A percentile compares a stretch with the other conserved stretches of the same genome.
Conservation (phyloP, 2,797 vertebrate genomes). For the Echiichthys vipera region DNA sequence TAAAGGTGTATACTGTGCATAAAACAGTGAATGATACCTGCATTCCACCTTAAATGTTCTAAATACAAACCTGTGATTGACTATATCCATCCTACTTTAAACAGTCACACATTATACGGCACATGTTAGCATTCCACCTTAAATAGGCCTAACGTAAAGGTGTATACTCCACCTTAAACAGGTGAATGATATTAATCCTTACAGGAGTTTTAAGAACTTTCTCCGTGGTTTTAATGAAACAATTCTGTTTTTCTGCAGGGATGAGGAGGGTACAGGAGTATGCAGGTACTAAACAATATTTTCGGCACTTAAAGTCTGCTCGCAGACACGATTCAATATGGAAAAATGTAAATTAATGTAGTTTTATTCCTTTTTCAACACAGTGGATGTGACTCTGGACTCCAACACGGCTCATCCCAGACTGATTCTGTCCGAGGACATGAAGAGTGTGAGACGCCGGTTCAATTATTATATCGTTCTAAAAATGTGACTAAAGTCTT, state of each 20-base stretch:
- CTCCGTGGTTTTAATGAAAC: neutral
- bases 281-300: slow-evolving; percentile 62
- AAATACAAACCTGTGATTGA: neutral
- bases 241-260: slow-evolving; percentile 52
- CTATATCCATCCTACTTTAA: neutral
- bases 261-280: slow-evolving; percentile 78
- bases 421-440: slow-evolving; percentile 83
- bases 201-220: neutral
- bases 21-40: neutral
- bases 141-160: neutral
- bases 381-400: slow-evolving; percentile 87
- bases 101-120: neutral
- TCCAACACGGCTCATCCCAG: slow-evolving; percentile 83
- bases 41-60: neutral
- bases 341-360: neutral
- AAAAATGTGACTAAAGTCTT: neutral
- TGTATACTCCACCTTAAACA: neutral
- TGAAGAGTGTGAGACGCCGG: slow-evolving; percentile 77
- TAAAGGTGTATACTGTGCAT: neutral
- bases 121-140: neutral
- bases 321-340: neutral
- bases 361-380: neutral
- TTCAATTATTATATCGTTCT: neutral
- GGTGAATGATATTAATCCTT: neutral
- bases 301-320: neutral